These are phyloP conservation scores for Myotis brandtii DNA, from an alignment of 2,113 vertebrate species.

Conservation along the genomic window DNA sequence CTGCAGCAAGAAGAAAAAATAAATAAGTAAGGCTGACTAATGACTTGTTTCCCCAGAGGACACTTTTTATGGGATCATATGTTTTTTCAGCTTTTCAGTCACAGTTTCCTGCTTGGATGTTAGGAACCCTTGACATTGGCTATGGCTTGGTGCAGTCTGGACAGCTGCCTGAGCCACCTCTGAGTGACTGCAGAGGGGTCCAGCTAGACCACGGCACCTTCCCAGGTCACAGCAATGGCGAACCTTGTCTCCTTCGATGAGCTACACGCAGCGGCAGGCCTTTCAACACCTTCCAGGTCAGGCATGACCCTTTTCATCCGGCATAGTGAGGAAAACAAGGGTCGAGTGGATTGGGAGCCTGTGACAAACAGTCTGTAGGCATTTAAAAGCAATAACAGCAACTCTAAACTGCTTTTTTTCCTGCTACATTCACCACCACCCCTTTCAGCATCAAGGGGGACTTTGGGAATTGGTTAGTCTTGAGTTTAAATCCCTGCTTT, in stretches of 20 bases:
- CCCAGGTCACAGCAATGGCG: conserved; percentile 70
- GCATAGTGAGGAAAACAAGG: conserved; percentile 65
- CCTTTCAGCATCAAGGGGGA: conserved; percentile 2
- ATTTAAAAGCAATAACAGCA: conserved; percentile 74
- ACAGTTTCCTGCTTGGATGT: conserved; percentile 76
- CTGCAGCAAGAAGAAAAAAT: conserved; percentile 78
- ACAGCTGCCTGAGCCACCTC: conserved; percentile 69
- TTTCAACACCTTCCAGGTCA: conserved; percentile 82
- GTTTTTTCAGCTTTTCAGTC: conserved; percentile 81
- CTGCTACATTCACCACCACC: background rate
- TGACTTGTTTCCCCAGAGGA: conserved; percentile 75
- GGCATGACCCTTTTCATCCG: conserved; percentile 78
- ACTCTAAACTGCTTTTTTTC: conserved; percentile 71
- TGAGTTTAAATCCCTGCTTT: background rate
- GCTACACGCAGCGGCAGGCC: conserved; percentile 64
- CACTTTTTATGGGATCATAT: conserved; percentile 70
- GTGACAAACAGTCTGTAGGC: conserved; percentile 80
- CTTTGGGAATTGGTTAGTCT: background rate
- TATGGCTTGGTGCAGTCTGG: conserved; percentile 59
- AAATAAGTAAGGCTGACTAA: conserved; percentile 83
- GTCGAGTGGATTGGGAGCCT: background rate
- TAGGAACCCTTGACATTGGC: conserved; percentile 79
- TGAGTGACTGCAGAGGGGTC: conserved; percentile 73
- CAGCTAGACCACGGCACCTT: conserved; percentile 78
- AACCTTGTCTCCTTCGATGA: conserved; percentile 76